Percentiles rank a stretch among this genome's conserved stretches.
phyloP scores from a whole-genome alignment of 1,140 invertebrate species.

The Eubasilissa regina region DNA sequence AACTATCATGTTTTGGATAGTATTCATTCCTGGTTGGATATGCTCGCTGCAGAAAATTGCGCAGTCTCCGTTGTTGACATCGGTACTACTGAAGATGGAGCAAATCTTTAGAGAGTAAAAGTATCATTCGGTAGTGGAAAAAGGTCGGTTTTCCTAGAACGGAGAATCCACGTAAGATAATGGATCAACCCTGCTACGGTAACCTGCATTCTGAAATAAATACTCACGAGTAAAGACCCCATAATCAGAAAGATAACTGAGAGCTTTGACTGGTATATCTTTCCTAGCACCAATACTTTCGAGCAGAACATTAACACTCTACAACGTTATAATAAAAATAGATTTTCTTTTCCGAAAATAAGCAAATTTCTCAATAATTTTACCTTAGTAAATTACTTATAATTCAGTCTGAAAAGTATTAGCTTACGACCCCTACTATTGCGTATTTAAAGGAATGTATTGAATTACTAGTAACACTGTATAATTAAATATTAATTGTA shows the following conservation, averaged over 20 bases:
- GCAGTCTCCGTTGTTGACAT: constrained; percentile 68
- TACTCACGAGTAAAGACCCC: constrained; percentile 71
- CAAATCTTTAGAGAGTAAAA: constrained; percentile 76
- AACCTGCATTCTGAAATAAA: constrained; percentile 75
- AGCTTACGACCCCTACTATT: no score
- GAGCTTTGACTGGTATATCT: constrained; percentile 78
- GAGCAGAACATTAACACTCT: no score
- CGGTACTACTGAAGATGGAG: constrained; percentile 74
- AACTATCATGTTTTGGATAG: no score
- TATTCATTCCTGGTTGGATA: constrained; percentile 68
- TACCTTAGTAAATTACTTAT: no score
- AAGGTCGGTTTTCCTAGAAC: constrained; percentile 64
- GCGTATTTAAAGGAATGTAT: no score
- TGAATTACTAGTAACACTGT: no score
- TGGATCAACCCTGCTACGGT: constrained; percentile 81
- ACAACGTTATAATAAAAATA: no score
- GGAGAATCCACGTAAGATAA: constrained; percentile 78
- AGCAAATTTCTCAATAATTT: no score
- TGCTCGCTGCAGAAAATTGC: constrained; percentile 68
- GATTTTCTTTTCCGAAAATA: no score
- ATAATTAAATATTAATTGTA: no score
- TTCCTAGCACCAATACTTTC: constrained; percentile 80
- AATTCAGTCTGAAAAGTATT: no score
- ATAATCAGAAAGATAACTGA: constrained; percentile 71
- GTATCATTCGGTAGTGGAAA: constrained; percentile 72